These are phyloP conservation scores for Parthenolecanium corni DNA, from an alignment of 2,888 invertebrate species.

Conservation along the genomic window DNA sequence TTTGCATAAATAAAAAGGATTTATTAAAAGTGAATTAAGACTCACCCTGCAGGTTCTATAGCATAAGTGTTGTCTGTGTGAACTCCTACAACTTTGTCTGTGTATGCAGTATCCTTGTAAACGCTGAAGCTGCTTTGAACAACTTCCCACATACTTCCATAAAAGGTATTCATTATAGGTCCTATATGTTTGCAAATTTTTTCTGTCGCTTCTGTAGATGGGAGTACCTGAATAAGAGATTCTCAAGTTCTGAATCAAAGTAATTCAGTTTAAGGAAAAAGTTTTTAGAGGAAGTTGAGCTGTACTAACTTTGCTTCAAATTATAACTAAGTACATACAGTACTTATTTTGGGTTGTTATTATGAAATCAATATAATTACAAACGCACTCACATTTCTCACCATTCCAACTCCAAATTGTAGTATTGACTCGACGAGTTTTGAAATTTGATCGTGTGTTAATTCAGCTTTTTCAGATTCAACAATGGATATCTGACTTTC, in stretches of 20 bases:
- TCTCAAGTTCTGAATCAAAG: slow-evolving; percentile 18
- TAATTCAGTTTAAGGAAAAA: background rate
- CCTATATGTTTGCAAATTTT: slow-evolving; percentile 46
- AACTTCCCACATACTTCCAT: slow-evolving; percentile 58
- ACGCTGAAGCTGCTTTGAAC: slow-evolving; percentile 40
- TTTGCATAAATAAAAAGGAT: too few species aligned
- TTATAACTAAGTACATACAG: background rate
- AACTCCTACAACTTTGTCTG: slow-evolving; percentile 51
- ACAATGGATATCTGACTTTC: slow-evolving; percentile 28
- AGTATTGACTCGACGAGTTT: slow-evolving; percentile 44
- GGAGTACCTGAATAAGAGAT: slow-evolving; percentile 41
- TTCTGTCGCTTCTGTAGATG: slow-evolving; percentile 44
- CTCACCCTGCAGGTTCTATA: slow-evolving; percentile 57
- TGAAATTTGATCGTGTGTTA: slow-evolving; percentile 40
- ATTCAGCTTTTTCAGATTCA: slow-evolving; percentile 40
- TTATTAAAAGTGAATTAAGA: background rate
- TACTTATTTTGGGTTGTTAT: background rate
- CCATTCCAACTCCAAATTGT: slow-evolving; percentile 44
- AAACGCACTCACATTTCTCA: slow-evolving; percentile 35
- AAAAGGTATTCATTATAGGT: slow-evolving; percentile 53
- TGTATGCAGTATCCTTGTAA: slow-evolving; percentile 63
- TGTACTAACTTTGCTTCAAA: background rate
- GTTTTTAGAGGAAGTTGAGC: background rate
- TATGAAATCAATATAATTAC: background rate
- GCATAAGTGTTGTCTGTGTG: slow-evolving; percentile 74